phyloP scores from a whole-genome alignment of 2,797 vertebrate species.

The Fringilla coelebs region DNA sequence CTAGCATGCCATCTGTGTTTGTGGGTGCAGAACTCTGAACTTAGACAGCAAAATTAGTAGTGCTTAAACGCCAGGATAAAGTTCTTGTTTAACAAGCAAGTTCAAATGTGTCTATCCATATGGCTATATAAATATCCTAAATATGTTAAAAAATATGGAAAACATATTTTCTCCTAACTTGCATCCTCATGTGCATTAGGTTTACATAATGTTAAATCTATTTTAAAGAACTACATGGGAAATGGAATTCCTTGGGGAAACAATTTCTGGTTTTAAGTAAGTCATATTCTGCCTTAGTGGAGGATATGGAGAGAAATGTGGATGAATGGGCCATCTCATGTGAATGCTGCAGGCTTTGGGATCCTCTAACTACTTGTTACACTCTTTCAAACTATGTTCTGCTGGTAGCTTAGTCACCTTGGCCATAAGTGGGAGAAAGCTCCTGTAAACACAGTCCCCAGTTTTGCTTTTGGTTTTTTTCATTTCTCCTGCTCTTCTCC shows the following conservation, averaged over 20 bases:
- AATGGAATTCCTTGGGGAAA: not conserved
- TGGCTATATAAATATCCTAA: not conserved
- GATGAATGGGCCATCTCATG: not conserved
- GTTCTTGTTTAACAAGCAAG: not conserved
- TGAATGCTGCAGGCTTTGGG: not conserved
- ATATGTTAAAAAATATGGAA: not conserved
- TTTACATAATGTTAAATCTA: not conserved
- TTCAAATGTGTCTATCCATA: not conserved
- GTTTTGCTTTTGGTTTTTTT: not conserved
- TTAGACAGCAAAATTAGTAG: not conserved
- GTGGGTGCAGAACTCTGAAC: not conserved
- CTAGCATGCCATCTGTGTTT: not conserved
- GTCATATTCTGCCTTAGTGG: accelerated
- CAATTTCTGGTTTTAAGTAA: not conserved
- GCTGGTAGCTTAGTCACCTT: not conserved
- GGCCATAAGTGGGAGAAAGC: not conserved
- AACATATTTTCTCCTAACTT: not conserved
- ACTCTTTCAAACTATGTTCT: accelerated
- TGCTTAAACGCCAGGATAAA: not conserved
- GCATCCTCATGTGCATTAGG: not conserved
- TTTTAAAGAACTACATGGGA: not conserved
- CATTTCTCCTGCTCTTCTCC: not conserved
- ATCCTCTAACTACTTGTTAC: accelerated
- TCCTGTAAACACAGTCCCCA: not conserved
- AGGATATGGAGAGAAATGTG: not conserved